Evolutionary conservation across 2,888 invertebrate genomes (phyloP), one percentile per base, ranked within the genome.

Genomic region (Heliothis peltigera): DNA sequence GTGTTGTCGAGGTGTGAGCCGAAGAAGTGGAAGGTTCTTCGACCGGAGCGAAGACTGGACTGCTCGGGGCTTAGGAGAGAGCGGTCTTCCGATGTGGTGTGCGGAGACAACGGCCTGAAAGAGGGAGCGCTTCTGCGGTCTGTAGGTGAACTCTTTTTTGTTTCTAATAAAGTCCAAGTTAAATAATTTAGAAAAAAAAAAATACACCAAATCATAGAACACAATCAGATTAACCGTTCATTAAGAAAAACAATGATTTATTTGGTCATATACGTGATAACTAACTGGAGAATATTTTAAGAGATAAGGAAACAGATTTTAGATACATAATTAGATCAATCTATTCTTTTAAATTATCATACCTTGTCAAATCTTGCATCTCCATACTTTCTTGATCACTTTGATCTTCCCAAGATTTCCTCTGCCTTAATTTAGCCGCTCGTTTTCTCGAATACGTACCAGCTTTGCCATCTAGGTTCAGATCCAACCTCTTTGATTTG

Each of bases 351-450:
- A 35, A 46, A 28, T 66, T 8, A 25, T 35, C 43, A 70, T 81
- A 93, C 95, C 95, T 89, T 3, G 96, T 96, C 21, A 97, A 89
- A 75, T 97, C 97, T 78, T 96, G 96, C 81, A 97, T 92, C 81
- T 97, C 97, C 83, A 96, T 93, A 18, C 96, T 96, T 79, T 97
- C 97, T 75, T 96, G 96, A 78, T 96, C 96, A 64, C 96, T 96
- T 69, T 96, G 96, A 70, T 97, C 97, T 73, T 97, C 97, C 97
- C 97, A 97, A 5, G 97, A 97, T 72, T 95, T 95, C 42, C 95
- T 93, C 67, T 96, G 95, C 62, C 91, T 92, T 28, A 95, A 78
- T 70, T 93, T 95, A 1, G 92, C 93, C 2, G 94, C 95, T 32
- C 93, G 86, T 73, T 92, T 94, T 60, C 92, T 91, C 87, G 93